Percentiles rank a stretch among this genome's conserved stretches.
These are phyloP conservation scores for Bradysia coprophila DNA, from an alignment of 1,140 invertebrate species.

Conservation along the genomic window DNA sequence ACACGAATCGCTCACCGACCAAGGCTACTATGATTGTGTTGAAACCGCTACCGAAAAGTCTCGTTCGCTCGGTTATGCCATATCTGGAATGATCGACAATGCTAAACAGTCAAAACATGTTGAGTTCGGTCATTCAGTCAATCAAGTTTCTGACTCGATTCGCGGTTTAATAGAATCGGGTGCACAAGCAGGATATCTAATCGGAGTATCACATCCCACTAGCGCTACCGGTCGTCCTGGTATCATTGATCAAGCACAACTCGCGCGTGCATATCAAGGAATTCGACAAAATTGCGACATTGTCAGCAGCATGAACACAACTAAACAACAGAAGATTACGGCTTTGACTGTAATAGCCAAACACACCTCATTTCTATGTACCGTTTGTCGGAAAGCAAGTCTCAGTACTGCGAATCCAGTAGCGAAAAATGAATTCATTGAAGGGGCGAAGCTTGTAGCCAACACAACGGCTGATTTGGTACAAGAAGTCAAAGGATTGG, in stretches of 20 bases:
- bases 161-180: slow-evolving; percentile 87
- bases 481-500: slow-evolving; percentile 85
- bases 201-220: slow-evolving; percentile 75
- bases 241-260: slow-evolving; percentile 79
- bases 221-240: slow-evolving; percentile 82
- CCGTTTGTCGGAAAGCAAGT: slow-evolving; percentile 82
- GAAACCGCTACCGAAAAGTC: slow-evolving; percentile 90
- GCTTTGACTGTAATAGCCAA: slow-evolving; percentile 91
- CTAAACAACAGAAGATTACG: slow-evolving; percentile 72
- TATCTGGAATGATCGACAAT: slow-evolving; percentile 85
- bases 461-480: slow-evolving; percentile 89
- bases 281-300: slow-evolving; percentile 77
- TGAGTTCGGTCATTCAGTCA: slow-evolving; percentile 71
- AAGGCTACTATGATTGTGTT: slow-evolving; percentile 86
- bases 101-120: slow-evolving; percentile 78
- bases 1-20: slow-evolving; percentile 70
- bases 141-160: slow-evolving; percentile 67
- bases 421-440: slow-evolving; percentile 91
- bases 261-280: slow-evolving; percentile 70
- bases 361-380: slow-evolving; percentile 89
- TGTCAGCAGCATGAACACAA: slow-evolving; percentile 52
- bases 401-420: slow-evolving; percentile 83
- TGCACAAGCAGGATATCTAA: slow-evolving; percentile 84
- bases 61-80: slow-evolving; percentile 68
- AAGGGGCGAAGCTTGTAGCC: slow-evolving; percentile 93